Evolutionary conservation across 2,113 vertebrate species (phyloP).

Genomic region (Mustela lutreola): DNA sequence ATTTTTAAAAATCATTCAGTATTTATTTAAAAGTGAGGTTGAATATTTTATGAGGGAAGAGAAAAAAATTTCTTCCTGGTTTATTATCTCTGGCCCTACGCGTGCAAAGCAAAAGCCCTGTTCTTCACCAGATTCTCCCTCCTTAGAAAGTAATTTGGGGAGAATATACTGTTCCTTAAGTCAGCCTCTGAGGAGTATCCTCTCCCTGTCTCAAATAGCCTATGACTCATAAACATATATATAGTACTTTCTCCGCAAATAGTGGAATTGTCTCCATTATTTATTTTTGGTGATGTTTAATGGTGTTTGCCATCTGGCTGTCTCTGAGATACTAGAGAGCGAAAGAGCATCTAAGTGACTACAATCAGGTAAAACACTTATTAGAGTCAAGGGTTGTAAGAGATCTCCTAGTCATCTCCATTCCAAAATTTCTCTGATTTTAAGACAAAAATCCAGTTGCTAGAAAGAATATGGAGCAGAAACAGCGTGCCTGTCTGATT

Average conservation of each 20-base stretch:
- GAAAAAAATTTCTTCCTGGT: neutral
- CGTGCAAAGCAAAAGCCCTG: neutral
- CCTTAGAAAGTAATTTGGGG: neutral
- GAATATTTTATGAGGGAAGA: neutral
- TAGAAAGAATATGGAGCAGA: neutral
- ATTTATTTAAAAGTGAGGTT: constrained; percentile 1
- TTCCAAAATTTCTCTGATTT: neutral
- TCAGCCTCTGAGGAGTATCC: neutral
- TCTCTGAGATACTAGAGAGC: neutral
- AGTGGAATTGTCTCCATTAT: neutral
- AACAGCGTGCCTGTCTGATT: neutral
- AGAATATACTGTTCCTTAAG: neutral
- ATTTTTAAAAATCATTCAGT: neutral
- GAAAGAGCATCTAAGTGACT: neutral
- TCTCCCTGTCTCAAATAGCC: neutral
- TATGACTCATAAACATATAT: neutral
- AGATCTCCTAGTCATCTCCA: neutral
- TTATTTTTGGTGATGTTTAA: neutral
- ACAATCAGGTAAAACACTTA: neutral
- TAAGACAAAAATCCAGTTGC: neutral
- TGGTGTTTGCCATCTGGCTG: neutral
- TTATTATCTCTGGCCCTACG: neutral
- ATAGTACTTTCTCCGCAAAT: neutral
- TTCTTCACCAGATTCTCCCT: neutral
- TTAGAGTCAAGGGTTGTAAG: neutral